Base-by-base conservation (phyloP, 2,113 vertebrate species). In the Psittacula cyanocephala region DNA sequence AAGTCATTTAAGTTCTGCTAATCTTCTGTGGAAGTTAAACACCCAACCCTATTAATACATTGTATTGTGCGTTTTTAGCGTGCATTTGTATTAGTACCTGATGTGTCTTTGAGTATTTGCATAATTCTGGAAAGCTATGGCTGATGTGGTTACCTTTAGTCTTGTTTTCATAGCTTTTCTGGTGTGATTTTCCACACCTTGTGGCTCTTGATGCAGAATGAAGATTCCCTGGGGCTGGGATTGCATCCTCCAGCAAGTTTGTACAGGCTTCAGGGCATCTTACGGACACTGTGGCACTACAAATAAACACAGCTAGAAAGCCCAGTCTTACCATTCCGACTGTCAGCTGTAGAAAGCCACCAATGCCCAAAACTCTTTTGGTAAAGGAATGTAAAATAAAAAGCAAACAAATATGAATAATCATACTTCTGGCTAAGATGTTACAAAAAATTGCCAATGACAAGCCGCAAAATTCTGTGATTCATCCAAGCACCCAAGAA, bases 401-500 rank as follows among this genome's bases (percentile, higher is more conserved):
- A 94, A 91, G 62, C 63, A 86, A 94, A 91, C 28, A 88, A 89
- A 72, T 87, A n/a, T 13, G 28, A 63, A 67, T 72, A 80, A 89
- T 70, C 1, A 0, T 69, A 44, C 53, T 82, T 23, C 72, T 91
- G 67, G 79, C 59, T 88, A 79, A 82, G 28, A 89, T 28, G 53
- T 77, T 94, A 86, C 68, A 71, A 91, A 94, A 95, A 94, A 76
- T 47, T 85, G 92, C 63, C 4, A 2, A 25, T 35, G n/a, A 69
- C 67, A 85, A 85, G 89, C 81, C n/a, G 82, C 89, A 95, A 24
- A 70, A 50, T 50, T 27, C 3, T 11, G 14, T 95, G 91, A 89
- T 91, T 96, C 81, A 94, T 80, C 43, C 43, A 88, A 65, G 41
- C 59, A 92, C 75, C 60, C 89, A 82, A 82, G 81, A 82, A 89